Evolutionary conservation across 2,113 vertebrate species (phyloP).

Genomic region (Boleophthalmus pectinirostris): DNA sequence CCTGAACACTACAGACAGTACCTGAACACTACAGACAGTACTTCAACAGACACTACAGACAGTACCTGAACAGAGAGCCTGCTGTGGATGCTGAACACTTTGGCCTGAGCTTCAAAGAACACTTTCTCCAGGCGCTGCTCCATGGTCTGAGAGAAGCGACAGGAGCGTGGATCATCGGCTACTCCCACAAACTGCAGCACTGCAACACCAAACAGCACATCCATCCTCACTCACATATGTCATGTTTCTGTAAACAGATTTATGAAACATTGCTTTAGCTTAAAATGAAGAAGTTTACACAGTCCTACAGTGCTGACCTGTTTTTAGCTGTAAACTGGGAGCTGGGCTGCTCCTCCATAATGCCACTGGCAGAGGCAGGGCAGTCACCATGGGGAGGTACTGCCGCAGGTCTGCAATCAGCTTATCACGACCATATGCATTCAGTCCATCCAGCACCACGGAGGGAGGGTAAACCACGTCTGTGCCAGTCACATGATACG

Average conservation of each 20-base stretch:
- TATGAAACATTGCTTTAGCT: neutral
- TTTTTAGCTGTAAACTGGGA: conserved; percentile 87
- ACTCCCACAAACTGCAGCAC: conserved; percentile 93
- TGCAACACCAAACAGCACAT: conserved; percentile 59
- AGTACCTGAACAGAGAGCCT: conserved; percentile 89
- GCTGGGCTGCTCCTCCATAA: conserved; percentile 85
- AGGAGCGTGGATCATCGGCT: conserved; percentile 88
- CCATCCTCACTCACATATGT: conserved; percentile 12
- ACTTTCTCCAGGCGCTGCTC: conserved; percentile 91
- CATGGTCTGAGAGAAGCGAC: conserved; percentile 93
- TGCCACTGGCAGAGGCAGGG: conserved; percentile 82
- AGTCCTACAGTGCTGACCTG: conserved; percentile 80
- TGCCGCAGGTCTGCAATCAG: conserved; percentile 88
- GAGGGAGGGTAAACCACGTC: conserved; percentile 85
- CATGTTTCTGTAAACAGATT: neutral
- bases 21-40: conserved; percentile 76
- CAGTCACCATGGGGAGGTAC: conserved; percentile 86
- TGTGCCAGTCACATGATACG: conserved; percentile 86
- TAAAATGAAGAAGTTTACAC: conserved; percentile 10
- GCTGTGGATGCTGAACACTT: conserved; percentile 82
- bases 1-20: conserved; percentile 45
- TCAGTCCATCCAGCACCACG: conserved; percentile 82
- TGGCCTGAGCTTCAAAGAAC: conserved; percentile 89
- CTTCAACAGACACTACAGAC: neutral
- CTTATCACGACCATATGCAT: conserved; percentile 83